phyloP scores from a whole-genome alignment of 1,140 invertebrate species.

The Panonychus citri region DNA sequence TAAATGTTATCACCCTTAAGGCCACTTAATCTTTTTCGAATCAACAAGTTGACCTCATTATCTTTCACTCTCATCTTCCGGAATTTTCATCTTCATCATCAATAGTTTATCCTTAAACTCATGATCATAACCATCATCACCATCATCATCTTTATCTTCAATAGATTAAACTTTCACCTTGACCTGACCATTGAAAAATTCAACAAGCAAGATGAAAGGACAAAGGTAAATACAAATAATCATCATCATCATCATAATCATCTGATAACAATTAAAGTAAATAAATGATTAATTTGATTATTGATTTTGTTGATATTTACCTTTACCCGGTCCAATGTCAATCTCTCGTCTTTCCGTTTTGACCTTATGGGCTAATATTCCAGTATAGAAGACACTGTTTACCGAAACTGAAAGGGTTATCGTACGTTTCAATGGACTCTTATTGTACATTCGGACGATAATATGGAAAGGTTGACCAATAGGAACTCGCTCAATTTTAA shows the following conservation, averaged over 20 bases:
- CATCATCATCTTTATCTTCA: background rate
- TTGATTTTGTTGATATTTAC: too few relatives aligned
- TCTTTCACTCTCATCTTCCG: too few relatives aligned
- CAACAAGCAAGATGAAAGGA: background rate
- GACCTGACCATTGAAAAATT: background rate
- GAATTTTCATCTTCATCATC: too few relatives aligned
- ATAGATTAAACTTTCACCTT: background rate
- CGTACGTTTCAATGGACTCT: slow-evolving; percentile 31
- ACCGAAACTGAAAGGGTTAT: slow-evolving; percentile 38
- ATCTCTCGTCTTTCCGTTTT: slow-evolving; percentile 34
- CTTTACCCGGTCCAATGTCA: slow-evolving; percentile 12
- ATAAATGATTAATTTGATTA: too few relatives aligned
- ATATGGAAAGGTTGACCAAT: slow-evolving; percentile 50
- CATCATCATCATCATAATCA: too few relatives aligned
- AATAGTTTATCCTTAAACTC: too few relatives aligned
- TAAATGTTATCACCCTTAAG: too few relatives aligned
- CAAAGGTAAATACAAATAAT: background rate
- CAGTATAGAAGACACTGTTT: slow-evolving; percentile 49
- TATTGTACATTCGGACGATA: slow-evolving; percentile 13
- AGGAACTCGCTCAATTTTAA: slow-evolving; percentile 54
- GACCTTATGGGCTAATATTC: slow-evolving; percentile 38
- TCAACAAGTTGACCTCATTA: too few relatives aligned
- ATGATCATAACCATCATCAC: background rate
- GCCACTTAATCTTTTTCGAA: too few relatives aligned
- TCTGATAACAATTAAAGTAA: too few relatives aligned